Evolutionary conservation across 2,888 invertebrate species (phyloP).

Genomic region (Zaprionus bogoriensis): DNA sequence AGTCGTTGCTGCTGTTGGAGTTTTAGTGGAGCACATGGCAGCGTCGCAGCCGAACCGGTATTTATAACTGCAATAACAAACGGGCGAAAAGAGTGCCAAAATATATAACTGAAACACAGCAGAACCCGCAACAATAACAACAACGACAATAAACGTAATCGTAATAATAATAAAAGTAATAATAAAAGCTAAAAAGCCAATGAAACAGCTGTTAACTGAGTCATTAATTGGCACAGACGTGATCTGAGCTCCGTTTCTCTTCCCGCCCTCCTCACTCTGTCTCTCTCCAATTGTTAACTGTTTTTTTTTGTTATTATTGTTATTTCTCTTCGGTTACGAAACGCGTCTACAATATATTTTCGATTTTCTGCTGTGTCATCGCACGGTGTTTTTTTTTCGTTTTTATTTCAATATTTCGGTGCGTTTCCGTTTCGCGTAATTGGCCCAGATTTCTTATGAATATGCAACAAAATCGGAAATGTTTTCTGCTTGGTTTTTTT

Average conservation of each 20-base stretch:
- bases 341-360: slow-evolving; percentile 41
- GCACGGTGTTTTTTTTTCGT: slow-evolving; percentile 13
- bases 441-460: slow-evolving; percentile 65
- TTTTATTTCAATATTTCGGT: slow-evolving; percentile 27
- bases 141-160: slow-evolving; percentile 19
- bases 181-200: slow-evolving; percentile 32
- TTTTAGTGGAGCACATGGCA: slow-evolving; percentile 57
- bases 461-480: slow-evolving; percentile 58
- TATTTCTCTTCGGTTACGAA: slow-evolving; percentile 70
- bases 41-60: slow-evolving; percentile 65
- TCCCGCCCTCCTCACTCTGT: not conserved
- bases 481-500: slow-evolving; percentile 22
- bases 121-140: not conserved
- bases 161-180: slow-evolving; percentile 8
- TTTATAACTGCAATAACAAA: slow-evolving; percentile 67
- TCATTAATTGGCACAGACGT: slow-evolving; percentile 63
- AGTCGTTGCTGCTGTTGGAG: slow-evolving; percentile 24
- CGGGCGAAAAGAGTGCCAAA: slow-evolving; percentile 67
- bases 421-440: slow-evolving; percentile 66
- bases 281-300: slow-evolving; percentile 48
- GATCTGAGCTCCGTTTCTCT: slow-evolving; percentile 14
- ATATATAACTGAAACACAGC: slow-evolving; percentile 47
- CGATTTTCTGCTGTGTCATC: slow-evolving; percentile 53
- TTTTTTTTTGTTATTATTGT: slow-evolving; percentile 31
- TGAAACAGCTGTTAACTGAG: slow-evolving; percentile 61